Evolutionary conservation across 2,888 invertebrate genomes (phyloP), one percentile per base, ranked within the genome.

Genomic region (Diabrotica balteata): DNA sequence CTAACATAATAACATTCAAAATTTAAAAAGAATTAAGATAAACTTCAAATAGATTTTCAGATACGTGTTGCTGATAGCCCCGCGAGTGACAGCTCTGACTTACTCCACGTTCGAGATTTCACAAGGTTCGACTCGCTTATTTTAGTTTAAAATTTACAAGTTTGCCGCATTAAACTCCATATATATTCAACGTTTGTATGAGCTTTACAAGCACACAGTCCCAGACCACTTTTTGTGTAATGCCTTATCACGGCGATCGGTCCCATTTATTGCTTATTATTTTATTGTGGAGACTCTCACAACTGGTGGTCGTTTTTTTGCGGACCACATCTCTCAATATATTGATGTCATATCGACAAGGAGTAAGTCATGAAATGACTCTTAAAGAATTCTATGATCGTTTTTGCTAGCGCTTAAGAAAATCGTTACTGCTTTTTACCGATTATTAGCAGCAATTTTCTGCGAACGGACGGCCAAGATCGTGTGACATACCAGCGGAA

Each of bases 251-350:
- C 75, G 75, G 75, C 71, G 57, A 63, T 63, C 63, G 61, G 46
- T 62, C 73, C 73, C 75, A 73, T 75, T 77, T 76, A 77, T 77
- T 72, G 76, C 74, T 77, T 79, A 79, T 77, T 78, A 78, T 78
- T 77, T 78, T 76, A 78, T 78, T 76, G 74, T 73, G 69, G 61
- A 70, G 69, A 71, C 63, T 59, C 70, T 74, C 77, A 69, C 73
- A 57, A 73, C 74, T 60, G 78, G 79, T 77, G 79, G 79, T 75
- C 78, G 73, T 68, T 75, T 73, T 64, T 61, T 64, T 58, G 58
- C 54, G 22, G 45, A 62, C 59, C 65, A 63, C 50, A 54, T 65
- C 66, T 67, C 64, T 62, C 63, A 60, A 67, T 73, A 73, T 66
- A 70, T 68, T 64, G 67, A 64, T 68, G 72, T 72, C 69, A 70